Evolutionary conservation across 2,797 vertebrate species (phyloP).

Genomic region (Choloepus didactylus): DNA sequence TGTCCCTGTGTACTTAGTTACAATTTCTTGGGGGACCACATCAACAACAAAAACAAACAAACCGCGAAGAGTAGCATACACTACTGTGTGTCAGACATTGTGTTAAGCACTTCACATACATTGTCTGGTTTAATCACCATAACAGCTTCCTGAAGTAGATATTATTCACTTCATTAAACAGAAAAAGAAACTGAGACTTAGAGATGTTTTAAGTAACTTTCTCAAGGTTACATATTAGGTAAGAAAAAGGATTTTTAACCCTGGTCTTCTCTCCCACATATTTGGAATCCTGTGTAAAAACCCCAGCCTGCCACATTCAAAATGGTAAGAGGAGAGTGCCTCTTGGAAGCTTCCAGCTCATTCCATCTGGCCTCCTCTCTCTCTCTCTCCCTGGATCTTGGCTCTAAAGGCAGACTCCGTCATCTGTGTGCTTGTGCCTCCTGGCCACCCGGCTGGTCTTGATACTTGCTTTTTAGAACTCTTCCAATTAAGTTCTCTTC

Average conservation of each 20-base stretch:
- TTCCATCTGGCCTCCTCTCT: neutral
- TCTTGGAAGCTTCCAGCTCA: neutral
- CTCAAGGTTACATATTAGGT: neutral
- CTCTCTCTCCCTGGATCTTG: neutral
- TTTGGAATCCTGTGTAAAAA: neutral
- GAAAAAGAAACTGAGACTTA: neutral
- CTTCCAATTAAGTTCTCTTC: neutral
- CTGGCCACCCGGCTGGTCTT: neutral
- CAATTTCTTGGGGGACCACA: neutral
- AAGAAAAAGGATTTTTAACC: neutral
- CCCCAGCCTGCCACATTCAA: neutral
- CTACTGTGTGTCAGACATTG: too few species aligned
- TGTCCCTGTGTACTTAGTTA: neutral
- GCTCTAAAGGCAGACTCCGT: neutral
- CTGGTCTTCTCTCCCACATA: neutral
- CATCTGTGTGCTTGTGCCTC: neutral
- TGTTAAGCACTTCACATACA: neutral
- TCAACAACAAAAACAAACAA: neutral
- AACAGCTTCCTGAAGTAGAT: neutral
- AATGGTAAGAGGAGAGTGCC: neutral
- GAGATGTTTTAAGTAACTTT: neutral
- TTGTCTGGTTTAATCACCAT: neutral
- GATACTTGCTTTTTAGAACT: neutral
- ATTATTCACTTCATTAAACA: neutral
- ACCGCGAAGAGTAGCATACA: neutral